Percentiles rank a stretch among this genome's conserved stretches.
These are phyloP conservation scores for Chesias legatella DNA, from an alignment of 2,888 invertebrate genomes.

Conservation along the genomic window DNA sequence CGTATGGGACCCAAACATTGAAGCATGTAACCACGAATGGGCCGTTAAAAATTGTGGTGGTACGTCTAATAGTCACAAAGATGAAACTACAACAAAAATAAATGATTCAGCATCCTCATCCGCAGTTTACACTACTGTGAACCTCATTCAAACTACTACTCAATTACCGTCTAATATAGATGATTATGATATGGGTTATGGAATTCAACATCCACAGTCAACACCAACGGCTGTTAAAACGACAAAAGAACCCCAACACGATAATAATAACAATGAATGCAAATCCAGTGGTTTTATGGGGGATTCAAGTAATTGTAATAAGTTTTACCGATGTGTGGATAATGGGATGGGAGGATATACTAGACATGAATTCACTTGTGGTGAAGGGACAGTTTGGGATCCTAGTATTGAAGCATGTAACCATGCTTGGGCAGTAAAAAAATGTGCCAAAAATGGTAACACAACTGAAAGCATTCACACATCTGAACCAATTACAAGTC, in stretches of 20 bases:
- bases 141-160: background rate
- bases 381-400: slow-evolving; percentile 84
- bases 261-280: slow-evolving; percentile 43
- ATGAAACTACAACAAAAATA: slow-evolving; percentile 1
- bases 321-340: slow-evolving; percentile 84
- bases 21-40: slow-evolving; percentile 81
- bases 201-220: slow-evolving; percentile 5
- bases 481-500: slow-evolving; percentile 19
- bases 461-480: slow-evolving; percentile 11
- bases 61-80: background rate
- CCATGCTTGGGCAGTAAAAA: slow-evolving; percentile 75
- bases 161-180: background rate
- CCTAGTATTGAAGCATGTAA: slow-evolving; percentile 78
- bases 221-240: slow-evolving; percentile 9
- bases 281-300: slow-evolving; percentile 79
- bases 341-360: slow-evolving; percentile 80
- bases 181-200: slow-evolving; percentile 21
- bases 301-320: slow-evolving; percentile 79
- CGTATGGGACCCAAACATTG: slow-evolving; percentile 78
- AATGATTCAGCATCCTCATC: no score
- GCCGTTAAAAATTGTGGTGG: slow-evolving; percentile 51
- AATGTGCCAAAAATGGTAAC: slow-evolving; percentile 36
- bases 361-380: slow-evolving; percentile 83
- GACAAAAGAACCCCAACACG: slow-evolving; percentile 4
- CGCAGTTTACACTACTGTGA: background rate